Conservation (phyloP, 2,797 vertebrate genomes). For the Rhodeus uyekii region DNA sequence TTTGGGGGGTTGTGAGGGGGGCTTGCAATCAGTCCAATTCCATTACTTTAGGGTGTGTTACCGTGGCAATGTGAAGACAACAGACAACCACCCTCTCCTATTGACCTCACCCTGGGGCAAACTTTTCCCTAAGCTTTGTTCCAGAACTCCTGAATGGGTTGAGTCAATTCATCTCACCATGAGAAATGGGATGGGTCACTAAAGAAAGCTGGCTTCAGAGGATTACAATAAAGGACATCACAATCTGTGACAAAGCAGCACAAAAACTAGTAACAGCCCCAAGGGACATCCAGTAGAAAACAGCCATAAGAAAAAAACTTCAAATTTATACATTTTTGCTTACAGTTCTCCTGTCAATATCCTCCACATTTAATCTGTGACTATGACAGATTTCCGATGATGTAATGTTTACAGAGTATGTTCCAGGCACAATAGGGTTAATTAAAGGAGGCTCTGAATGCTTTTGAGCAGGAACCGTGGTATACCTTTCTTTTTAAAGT, state of each 20-base stretch:
- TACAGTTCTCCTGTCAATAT: not conserved
- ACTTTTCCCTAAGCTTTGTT: constrained; percentile 71
- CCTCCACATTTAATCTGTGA: not conserved
- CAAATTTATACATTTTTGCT: not conserved
- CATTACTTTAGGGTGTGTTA: constrained; percentile 66
- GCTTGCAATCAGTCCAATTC: constrained; percentile 73
- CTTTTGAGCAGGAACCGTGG: constrained; percentile 8
- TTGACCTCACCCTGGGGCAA: constrained; percentile 70
- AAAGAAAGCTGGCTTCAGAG: constrained; percentile 56
- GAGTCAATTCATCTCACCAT: constrained; percentile 74
- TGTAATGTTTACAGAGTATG: constrained; percentile 43
- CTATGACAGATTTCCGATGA: constrained; percentile 23
- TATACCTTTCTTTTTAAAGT: constrained; percentile 12
- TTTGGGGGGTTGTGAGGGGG: constrained; percentile 70
- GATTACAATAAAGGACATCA: constrained; percentile 49
- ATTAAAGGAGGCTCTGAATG: constrained; percentile 14
- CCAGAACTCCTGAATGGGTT: constrained; percentile 75
- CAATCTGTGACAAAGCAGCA: constrained; percentile 41
- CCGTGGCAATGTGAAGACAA: constrained; percentile 74
- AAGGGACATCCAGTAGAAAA: constrained; percentile 21
- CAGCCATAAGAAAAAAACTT: not conserved
- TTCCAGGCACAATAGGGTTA: constrained; percentile 25
- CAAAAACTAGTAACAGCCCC: constrained; percentile 33
- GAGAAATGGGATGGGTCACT: constrained; percentile 70
- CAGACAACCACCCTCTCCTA: constrained; percentile 61